A percentile compares a stretch with the other conserved stretches of the same genome.
phyloP scores from a whole-genome alignment of 2,113 vertebrate species.

The Terrapene triunguis region DNA sequence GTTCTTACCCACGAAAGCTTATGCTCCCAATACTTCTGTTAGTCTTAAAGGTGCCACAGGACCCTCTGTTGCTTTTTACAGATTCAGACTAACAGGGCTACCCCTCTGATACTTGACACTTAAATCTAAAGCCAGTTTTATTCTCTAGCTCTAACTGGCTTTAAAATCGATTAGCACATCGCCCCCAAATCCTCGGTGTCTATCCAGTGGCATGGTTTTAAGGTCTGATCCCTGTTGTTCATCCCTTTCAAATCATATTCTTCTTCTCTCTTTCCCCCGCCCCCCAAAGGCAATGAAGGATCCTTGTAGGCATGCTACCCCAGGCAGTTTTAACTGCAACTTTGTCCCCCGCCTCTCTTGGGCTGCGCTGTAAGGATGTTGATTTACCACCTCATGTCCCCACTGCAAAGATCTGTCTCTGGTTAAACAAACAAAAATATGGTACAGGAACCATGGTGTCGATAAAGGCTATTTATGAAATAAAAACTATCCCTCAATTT shows the following conservation, averaged over 20 bases:
- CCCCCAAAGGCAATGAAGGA: too few relatives aligned
- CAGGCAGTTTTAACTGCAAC: not conserved
- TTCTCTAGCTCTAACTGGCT: not conserved
- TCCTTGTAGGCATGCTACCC: too few relatives aligned
- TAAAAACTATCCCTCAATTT: not conserved
- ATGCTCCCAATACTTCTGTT: too few relatives aligned
- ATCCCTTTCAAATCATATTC: not conserved
- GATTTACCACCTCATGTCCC: not conserved
- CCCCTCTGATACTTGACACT: too few relatives aligned
- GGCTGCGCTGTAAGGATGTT: not conserved
- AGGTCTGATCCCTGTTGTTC: not conserved
- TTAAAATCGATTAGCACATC: not conserved
- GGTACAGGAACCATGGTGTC: not conserved
- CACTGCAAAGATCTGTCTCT: not conserved
- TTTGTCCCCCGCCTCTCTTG: not conserved
- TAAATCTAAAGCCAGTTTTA: not conserved
- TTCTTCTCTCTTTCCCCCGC: not conserved
- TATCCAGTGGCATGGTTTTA: not conserved
- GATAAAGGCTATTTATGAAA: not conserved
- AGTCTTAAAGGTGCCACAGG: too few relatives aligned
- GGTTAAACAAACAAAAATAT: not conserved
- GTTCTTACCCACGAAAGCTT: too few relatives aligned
- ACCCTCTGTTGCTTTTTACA: too few relatives aligned
- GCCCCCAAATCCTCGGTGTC: too few relatives aligned
- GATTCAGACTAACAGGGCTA: too few relatives aligned